A percentile compares a stretch with the other conserved stretches of the same genome.
Evolutionary conservation across 92 coral and sea anemone species (phyloP).

Genomic region (Siderastrea radians): DNA sequence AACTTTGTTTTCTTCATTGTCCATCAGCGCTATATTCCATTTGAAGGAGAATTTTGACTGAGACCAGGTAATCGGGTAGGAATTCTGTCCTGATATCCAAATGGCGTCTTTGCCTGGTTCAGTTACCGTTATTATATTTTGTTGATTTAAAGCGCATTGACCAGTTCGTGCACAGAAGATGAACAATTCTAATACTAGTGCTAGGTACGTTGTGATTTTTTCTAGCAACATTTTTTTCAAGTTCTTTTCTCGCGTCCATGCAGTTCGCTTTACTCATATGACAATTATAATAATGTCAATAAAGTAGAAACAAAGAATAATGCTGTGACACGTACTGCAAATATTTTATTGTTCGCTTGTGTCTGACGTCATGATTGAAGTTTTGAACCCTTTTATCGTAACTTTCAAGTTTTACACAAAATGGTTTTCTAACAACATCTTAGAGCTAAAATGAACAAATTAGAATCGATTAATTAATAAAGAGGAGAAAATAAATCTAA

Average conservation of each 20-base stretch:
- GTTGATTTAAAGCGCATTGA: slow-evolving; percentile 7
- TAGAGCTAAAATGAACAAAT: too few species aligned
- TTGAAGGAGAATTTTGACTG: slow-evolving; percentile 70
- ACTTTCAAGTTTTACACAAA: background rate
- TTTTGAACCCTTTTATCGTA: background rate
- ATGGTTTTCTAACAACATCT: background rate
- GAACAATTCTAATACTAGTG: background rate
- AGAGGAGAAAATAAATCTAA: too few species aligned
- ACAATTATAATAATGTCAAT: slow-evolving; percentile 11
- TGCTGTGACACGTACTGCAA: slow-evolving; percentile 24
- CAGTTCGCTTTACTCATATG: background rate
- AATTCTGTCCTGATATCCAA: slow-evolving; percentile 67
- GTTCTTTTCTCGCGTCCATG: background rate
- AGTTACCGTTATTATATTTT: slow-evolving; percentile 45
- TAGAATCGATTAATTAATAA: too few species aligned
- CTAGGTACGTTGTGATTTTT: background rate
- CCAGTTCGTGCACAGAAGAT: background rate
- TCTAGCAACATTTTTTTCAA: slow-evolving; percentile 16
- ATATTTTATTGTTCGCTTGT: too few species aligned
- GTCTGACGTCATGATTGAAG: background rate
- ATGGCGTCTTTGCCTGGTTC: slow-evolving; percentile 63
- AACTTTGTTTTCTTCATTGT: slow-evolving; percentile 47
- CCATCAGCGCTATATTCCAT: slow-evolving; percentile 76
- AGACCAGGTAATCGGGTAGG: slow-evolving; percentile 75
- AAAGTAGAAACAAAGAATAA: background rate